Evolutionary conservation across 1,140 invertebrate species (phyloP).

Genomic region (Drosophila pseudoobscura): DNA sequence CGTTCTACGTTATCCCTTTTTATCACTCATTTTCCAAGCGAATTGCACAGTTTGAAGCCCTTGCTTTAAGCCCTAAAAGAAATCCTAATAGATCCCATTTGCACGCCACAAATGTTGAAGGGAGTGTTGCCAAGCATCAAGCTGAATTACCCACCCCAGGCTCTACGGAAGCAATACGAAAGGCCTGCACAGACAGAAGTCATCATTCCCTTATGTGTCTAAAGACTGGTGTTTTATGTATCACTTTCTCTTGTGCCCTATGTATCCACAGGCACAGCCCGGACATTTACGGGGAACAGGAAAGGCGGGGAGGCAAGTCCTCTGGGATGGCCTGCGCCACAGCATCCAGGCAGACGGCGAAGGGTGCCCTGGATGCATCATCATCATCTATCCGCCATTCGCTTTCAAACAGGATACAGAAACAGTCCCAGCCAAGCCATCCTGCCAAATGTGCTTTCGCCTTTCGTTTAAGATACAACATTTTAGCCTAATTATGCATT

Average conservation of each 20-base stretch:
- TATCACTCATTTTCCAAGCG: no score
- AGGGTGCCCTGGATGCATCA: conserved; percentile 39
- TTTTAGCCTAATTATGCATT: conserved; percentile 76
- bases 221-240: conserved; percentile 36
- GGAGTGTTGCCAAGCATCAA: conserved; percentile 9
- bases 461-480: conserved; percentile 13
- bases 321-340: conserved; percentile 35
- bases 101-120: neutral
- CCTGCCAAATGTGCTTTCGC: neutral
- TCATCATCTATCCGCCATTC: conserved; percentile 14
- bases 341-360: conserved; percentile 21
- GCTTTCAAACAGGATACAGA: conserved; percentile 30
- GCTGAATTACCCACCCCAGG: neutral
- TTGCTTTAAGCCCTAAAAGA: neutral
- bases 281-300: neutral
- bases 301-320: conserved; percentile 9
- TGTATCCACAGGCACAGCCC: conserved; percentile 1
- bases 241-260: conserved; percentile 56
- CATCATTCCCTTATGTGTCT: conserved; percentile 7
- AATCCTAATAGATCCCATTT: neutral
- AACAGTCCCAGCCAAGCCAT: conserved; percentile 13
- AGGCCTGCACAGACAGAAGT: conserved; percentile 38
- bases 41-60: no score
- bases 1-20: no score
- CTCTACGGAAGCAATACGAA: conserved; percentile 30